Conservation (phyloP, 2,113 vertebrate species). For the Cephalophus harveyi region DNA sequence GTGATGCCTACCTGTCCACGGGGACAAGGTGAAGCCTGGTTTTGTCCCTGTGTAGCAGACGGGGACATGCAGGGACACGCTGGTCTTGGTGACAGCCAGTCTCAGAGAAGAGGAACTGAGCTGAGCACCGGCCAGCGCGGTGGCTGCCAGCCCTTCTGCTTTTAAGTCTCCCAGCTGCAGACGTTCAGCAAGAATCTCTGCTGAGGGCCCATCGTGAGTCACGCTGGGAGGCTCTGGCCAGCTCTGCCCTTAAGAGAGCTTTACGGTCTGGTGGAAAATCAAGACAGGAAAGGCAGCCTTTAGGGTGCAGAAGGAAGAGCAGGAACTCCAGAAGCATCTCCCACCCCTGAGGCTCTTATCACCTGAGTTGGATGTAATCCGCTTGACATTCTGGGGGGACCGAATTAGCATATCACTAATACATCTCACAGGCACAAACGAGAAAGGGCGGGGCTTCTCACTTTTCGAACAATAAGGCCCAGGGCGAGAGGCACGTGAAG, state of each 20-base stretch:
- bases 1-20: rapidly evolving
- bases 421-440: background rate
- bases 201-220: background rate
- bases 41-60: background rate
- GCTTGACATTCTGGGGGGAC: background rate
- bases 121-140: background rate
- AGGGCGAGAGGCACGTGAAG: background rate
- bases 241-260: background rate
- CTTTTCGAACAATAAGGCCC: background rate
- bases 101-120: background rate
- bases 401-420: background rate
- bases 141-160: rapidly evolving
- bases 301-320: background rate
- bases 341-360: background rate
- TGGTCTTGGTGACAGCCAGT: background rate
- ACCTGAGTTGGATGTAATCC: no score
- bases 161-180: background rate
- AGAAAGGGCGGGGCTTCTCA: background rate
- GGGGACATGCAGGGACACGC: background rate
- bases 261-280: background rate
- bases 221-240: background rate
- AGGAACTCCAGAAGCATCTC: rapidly evolving
- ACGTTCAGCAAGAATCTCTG: background rate
- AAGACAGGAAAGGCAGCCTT: background rate
- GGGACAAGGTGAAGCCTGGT: background rate